These are phyloP conservation scores for Sesamia nonagrioides DNA, from an alignment of 1,140 invertebrate species.

Conservation along the genomic window DNA sequence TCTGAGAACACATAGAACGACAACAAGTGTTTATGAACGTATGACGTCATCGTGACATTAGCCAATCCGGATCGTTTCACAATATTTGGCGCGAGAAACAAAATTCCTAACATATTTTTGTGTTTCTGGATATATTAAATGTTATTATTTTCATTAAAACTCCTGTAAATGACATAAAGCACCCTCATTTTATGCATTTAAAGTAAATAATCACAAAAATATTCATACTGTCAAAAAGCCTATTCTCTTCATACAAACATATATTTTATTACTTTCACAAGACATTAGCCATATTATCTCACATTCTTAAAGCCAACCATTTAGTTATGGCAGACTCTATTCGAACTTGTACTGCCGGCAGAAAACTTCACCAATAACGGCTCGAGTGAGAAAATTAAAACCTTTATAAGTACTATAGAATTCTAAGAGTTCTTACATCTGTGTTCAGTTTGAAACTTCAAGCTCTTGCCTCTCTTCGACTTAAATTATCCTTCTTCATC, in stretches of 20 bases:
- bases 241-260: not conserved
- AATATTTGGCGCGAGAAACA: too few relatives aligned
- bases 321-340: not conserved
- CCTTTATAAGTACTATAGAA: not conserved
- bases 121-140: too few relatives aligned
- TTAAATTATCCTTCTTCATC: conserved; percentile 12
- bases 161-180: too few relatives aligned
- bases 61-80: too few relatives aligned
- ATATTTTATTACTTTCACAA: not conserved
- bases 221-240: too few relatives aligned
- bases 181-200: too few relatives aligned
- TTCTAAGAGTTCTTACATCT: not conserved
- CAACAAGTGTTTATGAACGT: too few relatives aligned
- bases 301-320: conserved; percentile 1
- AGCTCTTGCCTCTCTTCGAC: conserved; percentile 1
- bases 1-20: too few relatives aligned
- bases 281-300: not conserved
- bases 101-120: too few relatives aligned
- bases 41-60: too few relatives aligned
- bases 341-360: not conserved
- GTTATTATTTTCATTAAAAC: too few relatives aligned
- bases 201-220: too few relatives aligned
- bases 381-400: conserved; percentile 21
- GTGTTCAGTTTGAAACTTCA: conserved; percentile 17
- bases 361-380: conserved; percentile 7